phyloP scores from a whole-genome alignment of 2,888 invertebrate genomes.

The Tinea trinotella region DNA sequence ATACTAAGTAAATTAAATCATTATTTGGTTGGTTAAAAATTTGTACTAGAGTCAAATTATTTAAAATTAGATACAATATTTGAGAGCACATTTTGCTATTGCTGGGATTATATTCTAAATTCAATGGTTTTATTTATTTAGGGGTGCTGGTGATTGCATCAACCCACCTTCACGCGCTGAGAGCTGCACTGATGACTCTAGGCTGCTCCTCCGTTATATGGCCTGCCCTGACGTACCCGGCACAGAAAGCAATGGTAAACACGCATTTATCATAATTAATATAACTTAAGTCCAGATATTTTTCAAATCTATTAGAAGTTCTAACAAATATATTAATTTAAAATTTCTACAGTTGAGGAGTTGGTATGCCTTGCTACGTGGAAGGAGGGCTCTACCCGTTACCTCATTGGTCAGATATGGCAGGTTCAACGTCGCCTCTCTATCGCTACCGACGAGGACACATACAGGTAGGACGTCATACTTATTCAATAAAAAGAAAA shows the following conservation, averaged over 20 bases:
- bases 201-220: slow-evolving; percentile 85
- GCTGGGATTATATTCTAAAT: no score
- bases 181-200: slow-evolving; percentile 86
- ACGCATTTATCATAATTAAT: background rate
- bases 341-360: slow-evolving; percentile 81
- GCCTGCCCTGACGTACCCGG: slow-evolving; percentile 85
- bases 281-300: no score
- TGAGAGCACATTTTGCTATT: no score
- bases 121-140: no score
- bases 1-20: no score
- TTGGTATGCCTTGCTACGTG: slow-evolving; percentile 85
- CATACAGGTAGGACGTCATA: slow-evolving; percentile 82
- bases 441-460: slow-evolving; percentile 78
- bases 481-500: no score
- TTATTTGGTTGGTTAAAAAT: no score
- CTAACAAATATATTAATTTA: no score
- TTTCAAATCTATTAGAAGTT: no score
- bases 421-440: slow-evolving; percentile 72
- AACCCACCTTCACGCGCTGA: slow-evolving; percentile 85
- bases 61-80: no score
- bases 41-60: no score
- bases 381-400: slow-evolving; percentile 87
- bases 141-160: slow-evolving; percentile 81
- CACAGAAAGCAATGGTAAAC: slow-evolving; percentile 84
- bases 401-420: slow-evolving; percentile 83